Base-by-base conservation (phyloP, 2,113 vertebrate genomes). In the Rutilus rutilus region DNA sequence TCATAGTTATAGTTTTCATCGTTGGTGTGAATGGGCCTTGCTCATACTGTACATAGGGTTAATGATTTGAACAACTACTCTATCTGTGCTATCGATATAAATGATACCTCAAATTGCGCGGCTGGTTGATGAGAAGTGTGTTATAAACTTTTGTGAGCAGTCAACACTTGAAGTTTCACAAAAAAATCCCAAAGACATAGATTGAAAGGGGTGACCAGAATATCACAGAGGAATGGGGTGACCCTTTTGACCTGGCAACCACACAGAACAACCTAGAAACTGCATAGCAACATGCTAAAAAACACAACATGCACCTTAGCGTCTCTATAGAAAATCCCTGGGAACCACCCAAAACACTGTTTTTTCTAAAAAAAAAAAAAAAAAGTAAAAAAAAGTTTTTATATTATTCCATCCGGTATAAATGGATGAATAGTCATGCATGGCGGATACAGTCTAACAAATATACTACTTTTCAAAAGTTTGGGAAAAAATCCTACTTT, bases 371-470 rank as follows among this genome's bases (percentile, higher is more conserved):
- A n/a, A n/a, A 11, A 62, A 62, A 11, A 62, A 62, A 14, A 47
- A 0, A 47, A 47, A 3, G 2, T 5, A 19, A 19, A 54, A 12
- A n/a, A 23, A 12, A 71, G 67, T 1, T 39, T 71, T 71, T 45
- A 12, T 73, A 73, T 73, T 42, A 73, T 73, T 73, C 19, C 21
- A n/a, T 42, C 21, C 2, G 0, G 5, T 47, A 52, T n/a, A 6
- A 0, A 1, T 65, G 17, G 52, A 36, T 79, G n/a, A 30, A 23
- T 27, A 59, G 78, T 64, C 42, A 36, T 74, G 65, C 74, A 79
- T 86, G 84, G 52, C 4, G 12, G 52, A n/a, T 12, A 74, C 36
- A 42, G 67, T 71, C 67, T 71, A 42, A 71, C 33, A 71, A 42
- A 71, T 23, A 42, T 3, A 9, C 19, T 69, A 36, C 3, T 2